Evolutionary conservation across 2,888 invertebrate species (phyloP).

Genomic region (Stenotaenia linearis): DNA sequence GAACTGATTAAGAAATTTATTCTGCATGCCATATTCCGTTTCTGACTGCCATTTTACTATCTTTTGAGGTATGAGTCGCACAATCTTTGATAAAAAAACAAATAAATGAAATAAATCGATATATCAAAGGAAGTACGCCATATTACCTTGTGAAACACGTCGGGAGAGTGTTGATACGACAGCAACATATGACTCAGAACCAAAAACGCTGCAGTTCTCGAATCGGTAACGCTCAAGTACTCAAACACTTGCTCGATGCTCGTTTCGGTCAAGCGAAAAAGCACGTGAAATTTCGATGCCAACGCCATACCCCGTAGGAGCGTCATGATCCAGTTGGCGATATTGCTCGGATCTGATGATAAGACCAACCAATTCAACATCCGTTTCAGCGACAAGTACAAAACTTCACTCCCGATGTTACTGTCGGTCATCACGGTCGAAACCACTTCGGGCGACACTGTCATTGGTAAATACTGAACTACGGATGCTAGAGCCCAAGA

Average conservation of each 20-base stretch:
- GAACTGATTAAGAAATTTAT: neutral
- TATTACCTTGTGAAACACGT: conserved; percentile 47
- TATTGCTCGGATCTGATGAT: neutral
- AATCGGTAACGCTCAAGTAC: neutral
- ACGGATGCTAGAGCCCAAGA: neutral
- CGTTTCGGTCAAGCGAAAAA: neutral
- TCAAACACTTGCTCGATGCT: neutral
- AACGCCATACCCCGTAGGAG: neutral
- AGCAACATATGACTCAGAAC: conserved; percentile 46
- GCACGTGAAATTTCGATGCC: neutral
- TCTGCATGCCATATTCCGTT: neutral
- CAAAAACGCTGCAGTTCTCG: neutral
- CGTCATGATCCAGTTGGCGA: conserved; percentile 1
- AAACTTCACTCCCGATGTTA: neutral
- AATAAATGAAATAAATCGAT: neutral
- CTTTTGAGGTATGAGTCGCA: neutral
- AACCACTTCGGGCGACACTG: neutral
- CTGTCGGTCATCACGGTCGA: neutral
- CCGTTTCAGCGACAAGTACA: neutral
- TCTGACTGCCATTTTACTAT: neutral
- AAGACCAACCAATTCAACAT: conserved; percentile 6
- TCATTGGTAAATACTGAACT: neutral
- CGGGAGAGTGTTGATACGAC: conserved; percentile 46
- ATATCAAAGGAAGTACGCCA: neutral
- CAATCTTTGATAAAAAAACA: neutral